These are phyloP conservation scores for Bombycilla garrulus DNA, from an alignment of 2,113 vertebrate genomes.

Conservation along the genomic window DNA sequence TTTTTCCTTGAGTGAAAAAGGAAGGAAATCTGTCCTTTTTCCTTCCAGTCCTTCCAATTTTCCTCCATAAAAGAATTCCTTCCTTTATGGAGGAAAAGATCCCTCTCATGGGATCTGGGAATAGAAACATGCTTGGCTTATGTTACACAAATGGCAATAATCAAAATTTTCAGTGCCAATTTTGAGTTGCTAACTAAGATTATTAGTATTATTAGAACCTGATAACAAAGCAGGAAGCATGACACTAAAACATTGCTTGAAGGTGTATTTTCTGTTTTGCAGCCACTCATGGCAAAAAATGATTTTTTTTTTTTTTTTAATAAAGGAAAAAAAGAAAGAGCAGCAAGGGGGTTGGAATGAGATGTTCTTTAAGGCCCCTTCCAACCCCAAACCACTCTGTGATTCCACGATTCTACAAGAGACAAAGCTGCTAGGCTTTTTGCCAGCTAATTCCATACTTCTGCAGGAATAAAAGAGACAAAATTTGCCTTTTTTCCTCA, in stretches of 20 bases:
- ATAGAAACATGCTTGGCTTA: not conserved
- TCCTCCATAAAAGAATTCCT: no score
- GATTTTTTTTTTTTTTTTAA: not conserved
- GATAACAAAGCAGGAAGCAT: not conserved
- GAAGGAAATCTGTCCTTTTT: no score
- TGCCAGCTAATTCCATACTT: not conserved
- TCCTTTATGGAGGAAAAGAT: not conserved
- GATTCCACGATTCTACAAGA: not conserved
- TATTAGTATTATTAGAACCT: not conserved
- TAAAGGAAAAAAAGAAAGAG: not conserved
- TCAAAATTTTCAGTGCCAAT: not conserved
- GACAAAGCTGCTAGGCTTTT: not conserved
- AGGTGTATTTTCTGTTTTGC: not conserved
- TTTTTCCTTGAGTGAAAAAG: not conserved
- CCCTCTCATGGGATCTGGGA: not conserved
- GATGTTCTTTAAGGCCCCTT: not conserved
- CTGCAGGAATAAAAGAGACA: not conserved
- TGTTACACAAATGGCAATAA: not conserved
- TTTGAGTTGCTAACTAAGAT: not conserved
- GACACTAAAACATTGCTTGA: not conserved
- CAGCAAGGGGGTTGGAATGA: rapidly evolving
- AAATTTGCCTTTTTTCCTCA: not conserved
- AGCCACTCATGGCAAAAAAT: not conserved
- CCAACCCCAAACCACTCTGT: not conserved
- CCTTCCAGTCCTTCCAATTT: no score